Base-by-base conservation (phyloP, 1,140 invertebrate species). In the Halictus rubicundus region DNA sequence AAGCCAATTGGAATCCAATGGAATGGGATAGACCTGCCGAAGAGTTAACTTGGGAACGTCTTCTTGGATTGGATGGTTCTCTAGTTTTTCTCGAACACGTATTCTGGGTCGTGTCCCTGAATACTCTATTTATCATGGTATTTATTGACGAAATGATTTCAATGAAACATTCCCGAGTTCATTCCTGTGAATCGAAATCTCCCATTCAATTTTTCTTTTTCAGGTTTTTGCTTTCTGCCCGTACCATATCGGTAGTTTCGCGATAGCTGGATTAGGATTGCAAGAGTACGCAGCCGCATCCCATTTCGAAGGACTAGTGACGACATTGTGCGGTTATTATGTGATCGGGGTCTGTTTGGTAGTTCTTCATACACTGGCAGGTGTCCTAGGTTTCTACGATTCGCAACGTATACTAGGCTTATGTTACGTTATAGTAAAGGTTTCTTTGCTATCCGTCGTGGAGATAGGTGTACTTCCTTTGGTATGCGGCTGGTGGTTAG, bases 401-500 rank as follows among this genome's bases (percentile, higher is more conserved):
- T 97, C 97, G 1, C 96, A 97, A 88, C 94, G 97, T 83, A 94
- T 99, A 39, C 93, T 99, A 32, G 99, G 98, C 3, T 95, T 99
- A 19, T 98, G 98, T 89, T 99, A 99, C 91, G 97, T 99, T 25
- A 98, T 99, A 63, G 98, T 99, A 1, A 99, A 99, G 93, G 96
- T 97, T n/a, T 98, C 97, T 5, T 92, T 99, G 46, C 91, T 99
- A 6, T 96, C 97, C 21, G 97, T 99, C 25, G 96, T 99, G 19
- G 98, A 99, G 95, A 98, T 99, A 79, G 98, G 98, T 10, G 96
- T 99, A 6, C 96, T 99, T 84, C 99, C 99, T 0, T 93, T 99
- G 1, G 96, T 99, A 10, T 99, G 98, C 91, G 99, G 99, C 21
- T 99, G 98, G 98, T 99, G 99, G 99, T 93, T 99, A 46, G 99